phyloP scores from a whole-genome alignment of 2,113 vertebrate species.

The Mirounga angustirostris region DNA sequence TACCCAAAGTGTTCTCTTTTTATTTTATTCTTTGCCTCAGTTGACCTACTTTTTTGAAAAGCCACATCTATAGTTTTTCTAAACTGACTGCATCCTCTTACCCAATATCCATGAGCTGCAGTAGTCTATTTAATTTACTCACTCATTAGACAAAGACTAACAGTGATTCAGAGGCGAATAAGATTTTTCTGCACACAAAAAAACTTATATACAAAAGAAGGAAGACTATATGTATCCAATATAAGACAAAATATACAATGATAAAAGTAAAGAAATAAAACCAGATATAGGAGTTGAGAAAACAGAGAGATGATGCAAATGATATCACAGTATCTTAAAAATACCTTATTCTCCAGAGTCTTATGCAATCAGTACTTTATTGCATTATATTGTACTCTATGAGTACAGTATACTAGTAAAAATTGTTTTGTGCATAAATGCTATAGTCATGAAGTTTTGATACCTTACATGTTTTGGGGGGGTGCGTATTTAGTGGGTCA shows the following conservation, averaged over 20 bases:
- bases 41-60: constrained; percentile 27
- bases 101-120: background rate
- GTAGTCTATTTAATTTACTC: constrained; percentile 9
- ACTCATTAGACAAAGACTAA: constrained; percentile 52
- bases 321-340: constrained; percentile 4
- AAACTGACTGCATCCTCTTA: background rate
- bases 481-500: background rate
- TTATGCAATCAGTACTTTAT: background rate
- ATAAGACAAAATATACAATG: background rate
- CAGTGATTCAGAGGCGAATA: constrained; percentile 39
- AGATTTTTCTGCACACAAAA: constrained; percentile 17
- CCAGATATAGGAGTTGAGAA: background rate
- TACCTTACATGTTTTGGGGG: background rate
- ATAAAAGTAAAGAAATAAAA: constrained; percentile 7
- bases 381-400: background rate
- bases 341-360: background rate
- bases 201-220: background rate
- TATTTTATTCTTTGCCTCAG: constrained; percentile 31
- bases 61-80: background rate
- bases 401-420: background rate
- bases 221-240: background rate
- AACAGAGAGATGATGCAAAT: background rate
- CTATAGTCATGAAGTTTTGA: background rate
- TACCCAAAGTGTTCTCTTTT: background rate
- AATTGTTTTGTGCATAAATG: background rate